Base-by-base conservation (phyloP, 2,113 vertebrate species). In the mouse (Mus musculus) region DNA sequence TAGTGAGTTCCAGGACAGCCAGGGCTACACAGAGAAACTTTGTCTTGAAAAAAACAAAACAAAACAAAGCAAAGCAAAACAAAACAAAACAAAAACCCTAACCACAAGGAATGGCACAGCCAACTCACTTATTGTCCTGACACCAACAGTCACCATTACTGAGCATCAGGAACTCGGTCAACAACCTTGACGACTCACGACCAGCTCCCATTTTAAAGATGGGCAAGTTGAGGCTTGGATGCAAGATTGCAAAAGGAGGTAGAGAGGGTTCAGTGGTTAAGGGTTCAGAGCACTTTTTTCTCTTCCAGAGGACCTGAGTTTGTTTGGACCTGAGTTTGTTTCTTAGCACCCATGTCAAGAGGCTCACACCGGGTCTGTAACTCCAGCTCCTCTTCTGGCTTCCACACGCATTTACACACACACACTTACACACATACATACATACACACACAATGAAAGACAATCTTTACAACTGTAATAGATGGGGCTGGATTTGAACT, bases 121-220 rank as follows among this genome's bases (percentile, higher is more conserved):
- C 39, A 30, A 10, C 39, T 49, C 4, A 36, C 10, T n/a, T 30
- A 28, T 52, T 30, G 36, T 28, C 28, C 22, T 14, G 9, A 26
- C 24, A 4, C 72, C 3, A 2, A 92, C 26, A 24, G 52, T 17
- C 20, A 14, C 24, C n/a, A n/a, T 39, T 3, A 26, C 12, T 73
- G 80, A 19, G 56, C 22, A 33, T 49, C 39, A n/a, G 46, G 56
- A 42, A 61, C 80, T 84, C 80, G 65, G 13, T 65, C 59, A 65
- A 61, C 14, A 17, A 19, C n/a, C 59, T 46, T 3, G 0, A 28
- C 2, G 16, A 46, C 26, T 7, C 13, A 0, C 11, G 26, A 65
- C 59, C 59, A 20, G 56, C 80, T 61, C 22, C 80, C 56, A 42
- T 82, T 61, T 61, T 61, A 82, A 39, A 63, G 59, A 61, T 14